Base-by-base conservation (phyloP, 1,140 invertebrate genomes). In the Apis florea region DNA sequence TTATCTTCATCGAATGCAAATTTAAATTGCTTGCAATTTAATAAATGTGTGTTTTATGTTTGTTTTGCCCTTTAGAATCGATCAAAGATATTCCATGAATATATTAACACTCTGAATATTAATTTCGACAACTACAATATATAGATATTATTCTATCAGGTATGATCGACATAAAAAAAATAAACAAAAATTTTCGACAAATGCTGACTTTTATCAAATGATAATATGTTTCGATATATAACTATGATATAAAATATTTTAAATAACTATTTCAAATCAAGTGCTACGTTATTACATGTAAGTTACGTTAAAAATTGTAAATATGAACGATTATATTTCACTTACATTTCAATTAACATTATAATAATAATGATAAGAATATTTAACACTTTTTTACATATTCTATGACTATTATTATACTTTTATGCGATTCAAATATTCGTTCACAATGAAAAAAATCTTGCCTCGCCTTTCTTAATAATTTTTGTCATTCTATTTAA, bases 81-180 rank as follows among this genome's bases (percentile, higher is more conserved):
- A 40, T 40, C 5, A 40, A 40, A 40, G 6, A 40, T 40, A 40
- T 40, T 40, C 31, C 4, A 40, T 40, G 31, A 40, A 40, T 40
- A 40, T 40, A 40, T 40, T 6, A 40, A 40, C 31, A 40, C 6
- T 5, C 31, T 82, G 19, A 61, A 66, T 40, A 53, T 49, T 68
- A 53, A 15, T 73, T 56, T 73, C 31, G 58, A 72, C 13, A 21
- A n/a, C 69, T 79, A 79, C 66, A 15, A 21, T 40, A 40, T 40
- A 69, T 79, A 73, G 51, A n/a, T 19, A n/a, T 73, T 54, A 40
- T 67, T 77, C 26, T 24, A 76, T 31, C 26, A 19, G 13, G 26
- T 53, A 47, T 4, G 31, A 40, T 40, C 2, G 2, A 1, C 2
- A 71, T n/a, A 54, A 13, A 64, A 24, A 61, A 8, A 47, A 51